These are phyloP conservation scores for Scotopteryx bipunctaria DNA, from an alignment of 2,888 invertebrate genomes.

Conservation along the genomic window DNA sequence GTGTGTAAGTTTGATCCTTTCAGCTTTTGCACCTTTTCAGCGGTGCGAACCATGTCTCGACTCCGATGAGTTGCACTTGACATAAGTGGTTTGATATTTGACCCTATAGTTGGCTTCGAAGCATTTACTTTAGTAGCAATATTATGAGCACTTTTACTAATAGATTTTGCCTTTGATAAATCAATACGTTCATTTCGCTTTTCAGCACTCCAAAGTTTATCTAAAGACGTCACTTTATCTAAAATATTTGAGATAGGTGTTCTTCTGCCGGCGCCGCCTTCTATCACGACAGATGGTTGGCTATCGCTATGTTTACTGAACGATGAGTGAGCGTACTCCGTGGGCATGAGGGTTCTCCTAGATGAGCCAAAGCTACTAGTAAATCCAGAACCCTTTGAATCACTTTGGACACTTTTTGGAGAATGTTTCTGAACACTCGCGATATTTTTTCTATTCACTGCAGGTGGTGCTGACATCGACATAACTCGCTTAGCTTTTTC, in stretches of 20 bases:
- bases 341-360: slow-evolving; percentile 70
- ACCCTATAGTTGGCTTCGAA: slow-evolving; percentile 33
- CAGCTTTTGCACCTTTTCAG: slow-evolving; percentile 72
- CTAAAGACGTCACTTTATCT: slow-evolving; percentile 80
- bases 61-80: slow-evolving; percentile 63
- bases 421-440: slow-evolving; percentile 40
- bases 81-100: slow-evolving; percentile 42
- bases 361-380: slow-evolving; percentile 78
- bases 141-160: slow-evolving; percentile 45
- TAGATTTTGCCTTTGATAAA: slow-evolving; percentile 56
- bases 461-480: slow-evolving; percentile 73
- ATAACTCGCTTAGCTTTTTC: slow-evolving; percentile 54
- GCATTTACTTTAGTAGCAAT: slow-evolving; percentile 39
- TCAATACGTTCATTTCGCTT: slow-evolving; percentile 76
- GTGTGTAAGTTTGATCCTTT: slow-evolving; percentile 60
- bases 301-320: slow-evolving; percentile 56
- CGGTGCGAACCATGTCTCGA: slow-evolving; percentile 76
- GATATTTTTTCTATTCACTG: slow-evolving; percentile 64
- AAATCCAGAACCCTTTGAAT: slow-evolving; percentile 49
- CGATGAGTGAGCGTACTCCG: slow-evolving; percentile 64
- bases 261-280: slow-evolving; percentile 76
- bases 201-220: slow-evolving; percentile 80
- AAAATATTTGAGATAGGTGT: slow-evolving; percentile 78
- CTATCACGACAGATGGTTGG: slow-evolving; percentile 62
- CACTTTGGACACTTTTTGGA: slow-evolving; percentile 45